Evolutionary conservation across 1,140 invertebrate genomes (phyloP).

Genomic region (Pseudomyrmex dendroicus): DNA sequence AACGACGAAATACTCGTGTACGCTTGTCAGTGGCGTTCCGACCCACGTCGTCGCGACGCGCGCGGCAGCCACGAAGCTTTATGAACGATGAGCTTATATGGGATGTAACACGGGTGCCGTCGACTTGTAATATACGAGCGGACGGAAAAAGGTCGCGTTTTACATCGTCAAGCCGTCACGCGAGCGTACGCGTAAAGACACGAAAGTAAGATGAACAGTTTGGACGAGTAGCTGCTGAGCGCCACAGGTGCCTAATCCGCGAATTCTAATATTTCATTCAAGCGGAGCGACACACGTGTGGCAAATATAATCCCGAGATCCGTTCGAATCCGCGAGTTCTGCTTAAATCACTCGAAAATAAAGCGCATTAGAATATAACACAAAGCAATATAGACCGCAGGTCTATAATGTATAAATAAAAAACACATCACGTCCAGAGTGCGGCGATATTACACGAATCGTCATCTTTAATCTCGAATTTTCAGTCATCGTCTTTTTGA

Average conservation of each 20-base stretch:
- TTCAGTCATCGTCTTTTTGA: not conserved
- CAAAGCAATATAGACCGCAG: not conserved
- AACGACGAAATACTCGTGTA: conserved; percentile 52
- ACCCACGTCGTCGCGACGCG: conserved; percentile 49
- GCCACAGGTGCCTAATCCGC: conserved; percentile 41
- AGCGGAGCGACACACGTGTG: conserved; percentile 11
- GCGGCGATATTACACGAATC: not conserved
- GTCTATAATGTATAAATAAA: not conserved
- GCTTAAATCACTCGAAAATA: not conserved
- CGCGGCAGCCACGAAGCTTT: conserved; percentile 60
- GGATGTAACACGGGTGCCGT: conserved; percentile 72
- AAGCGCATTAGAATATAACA: not conserved
- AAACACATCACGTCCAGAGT: not conserved
- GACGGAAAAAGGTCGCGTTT: conserved; percentile 49
- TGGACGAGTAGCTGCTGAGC: conserved; percentile 14
- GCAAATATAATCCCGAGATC: conserved; percentile 2
- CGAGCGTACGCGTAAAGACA: conserved; percentile 34
- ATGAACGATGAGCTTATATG: conserved; percentile 71
- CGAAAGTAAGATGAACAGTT: conserved; percentile 54
- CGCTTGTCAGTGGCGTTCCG: conserved; percentile 56
- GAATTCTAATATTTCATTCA: conserved; percentile 36
- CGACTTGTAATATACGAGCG: conserved; percentile 72
- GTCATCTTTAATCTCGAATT: not conserved
- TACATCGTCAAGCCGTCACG: conserved; percentile 56
- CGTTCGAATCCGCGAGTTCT: not conserved